Conservation (phyloP, 2,888 invertebrate genomes). For the Mamestra brassicae region DNA sequence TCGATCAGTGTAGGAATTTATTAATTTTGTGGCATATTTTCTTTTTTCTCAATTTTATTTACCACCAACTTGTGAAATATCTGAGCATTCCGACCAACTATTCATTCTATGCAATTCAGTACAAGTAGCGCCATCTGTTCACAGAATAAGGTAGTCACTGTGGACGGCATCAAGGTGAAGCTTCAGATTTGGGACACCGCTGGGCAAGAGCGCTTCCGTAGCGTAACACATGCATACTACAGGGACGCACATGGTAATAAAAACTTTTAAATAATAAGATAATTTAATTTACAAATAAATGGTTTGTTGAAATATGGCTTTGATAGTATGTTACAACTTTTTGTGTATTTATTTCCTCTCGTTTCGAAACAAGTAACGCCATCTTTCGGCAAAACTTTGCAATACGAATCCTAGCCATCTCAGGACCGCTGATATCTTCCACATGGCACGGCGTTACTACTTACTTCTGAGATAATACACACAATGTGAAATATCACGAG, state of each 20-base stretch:
- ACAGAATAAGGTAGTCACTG: slow-evolving; percentile 96
- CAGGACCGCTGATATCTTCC: slow-evolving; percentile 32
- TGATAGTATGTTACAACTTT: background rate
- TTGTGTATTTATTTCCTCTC: background rate
- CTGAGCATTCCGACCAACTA: background rate
- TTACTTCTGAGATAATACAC: slow-evolving; percentile 36
- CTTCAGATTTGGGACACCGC: slow-evolving; percentile 99
- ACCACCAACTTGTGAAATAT: background rate
- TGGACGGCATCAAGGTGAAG: slow-evolving; percentile 96
- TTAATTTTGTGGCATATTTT: slow-evolving; percentile 12
- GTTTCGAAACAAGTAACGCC: slow-evolving; percentile 64
- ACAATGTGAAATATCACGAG: slow-evolving; percentile 12
- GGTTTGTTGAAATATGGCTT: too few species aligned
- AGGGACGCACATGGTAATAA: slow-evolving; percentile 97
- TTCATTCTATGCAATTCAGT: slow-evolving; percentile 27
- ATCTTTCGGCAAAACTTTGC: slow-evolving; percentile 61
- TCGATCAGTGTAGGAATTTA: background rate
- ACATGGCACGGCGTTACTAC: slow-evolving; percentile 31
- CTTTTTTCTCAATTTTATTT: background rate
- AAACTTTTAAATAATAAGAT: background rate
- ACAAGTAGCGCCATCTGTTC: slow-evolving; percentile 87
- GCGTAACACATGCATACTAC: slow-evolving; percentile 98
- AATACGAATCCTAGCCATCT: background rate
- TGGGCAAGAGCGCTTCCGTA: slow-evolving; percentile 98
- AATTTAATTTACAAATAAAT: background rate